Percentiles rank a stretch among this genome's conserved stretches.
Evolutionary conservation across 2,797 vertebrate species (phyloP).

Genomic region (Enteromius argenteus): DNA sequence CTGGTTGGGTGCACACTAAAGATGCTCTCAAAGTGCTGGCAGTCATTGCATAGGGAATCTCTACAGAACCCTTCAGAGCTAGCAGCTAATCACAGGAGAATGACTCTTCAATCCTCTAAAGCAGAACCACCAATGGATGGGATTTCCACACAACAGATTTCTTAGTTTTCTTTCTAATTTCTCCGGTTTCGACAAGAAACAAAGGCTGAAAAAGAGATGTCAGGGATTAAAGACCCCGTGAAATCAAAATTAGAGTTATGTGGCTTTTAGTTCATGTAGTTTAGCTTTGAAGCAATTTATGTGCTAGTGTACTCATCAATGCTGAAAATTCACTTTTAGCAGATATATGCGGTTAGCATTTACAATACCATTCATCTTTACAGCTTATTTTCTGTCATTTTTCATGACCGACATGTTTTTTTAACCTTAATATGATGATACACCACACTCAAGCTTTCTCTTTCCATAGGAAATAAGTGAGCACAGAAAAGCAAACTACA

Average conservation of each 20-base stretch:
- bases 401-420: background rate
- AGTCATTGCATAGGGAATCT: conserved; percentile 70
- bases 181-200: conserved; percentile 59
- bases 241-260: background rate
- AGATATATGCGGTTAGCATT: background rate
- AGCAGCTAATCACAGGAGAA: conserved; percentile 69
- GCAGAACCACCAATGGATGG: conserved; percentile 72
- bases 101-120: conserved; percentile 72
- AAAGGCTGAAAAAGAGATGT: conserved; percentile 7
- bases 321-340: background rate
- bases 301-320: background rate
- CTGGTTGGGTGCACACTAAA: conserved; percentile 58
- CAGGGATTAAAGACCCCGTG: conserved; percentile 54
- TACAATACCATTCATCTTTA: background rate
- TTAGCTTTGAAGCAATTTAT: background rate
- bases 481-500: background rate
- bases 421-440: background rate
- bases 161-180: conserved; percentile 64
- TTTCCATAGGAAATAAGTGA: background rate
- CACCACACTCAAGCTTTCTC: background rate
- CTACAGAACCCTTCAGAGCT: conserved; percentile 67
- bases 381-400: background rate
- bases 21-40: conserved; percentile 65
- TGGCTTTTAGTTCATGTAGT: conserved; percentile 20
- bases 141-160: conserved; percentile 71